Conservation (phyloP, 2,888 invertebrate species). For the Rutpela maculata region DNA sequence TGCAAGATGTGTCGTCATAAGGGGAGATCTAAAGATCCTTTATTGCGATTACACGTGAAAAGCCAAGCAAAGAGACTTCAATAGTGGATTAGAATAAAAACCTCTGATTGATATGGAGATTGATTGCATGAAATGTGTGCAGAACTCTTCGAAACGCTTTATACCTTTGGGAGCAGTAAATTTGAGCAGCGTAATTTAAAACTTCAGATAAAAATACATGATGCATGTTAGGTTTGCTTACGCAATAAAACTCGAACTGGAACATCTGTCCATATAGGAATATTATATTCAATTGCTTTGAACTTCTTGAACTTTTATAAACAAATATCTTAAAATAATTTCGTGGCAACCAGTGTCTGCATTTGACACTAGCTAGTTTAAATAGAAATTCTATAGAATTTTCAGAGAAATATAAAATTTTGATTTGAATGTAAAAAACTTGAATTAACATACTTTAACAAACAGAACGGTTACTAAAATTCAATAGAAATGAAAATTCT, state of each 20-base stretch:
- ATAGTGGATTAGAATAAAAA: conserved; percentile 57
- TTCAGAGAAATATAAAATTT: no score
- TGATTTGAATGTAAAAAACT: no score
- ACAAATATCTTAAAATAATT: background rate
- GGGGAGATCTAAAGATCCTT: conserved; percentile 50
- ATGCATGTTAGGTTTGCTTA: background rate
- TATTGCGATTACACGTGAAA: conserved; percentile 51
- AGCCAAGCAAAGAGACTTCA: conserved; percentile 57
- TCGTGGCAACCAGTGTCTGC: background rate
- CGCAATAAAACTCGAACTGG: conserved; percentile 4
- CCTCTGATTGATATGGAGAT: conserved; percentile 56
- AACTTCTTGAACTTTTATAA: background rate
- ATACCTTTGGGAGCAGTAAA: conserved; percentile 34
- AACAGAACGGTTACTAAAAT: no score
- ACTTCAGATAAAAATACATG: conserved; percentile 5
- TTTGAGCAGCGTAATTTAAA: conserved; percentile 31
- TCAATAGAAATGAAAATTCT: no score
- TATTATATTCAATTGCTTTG: background rate
- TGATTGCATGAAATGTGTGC: conserved; percentile 49
- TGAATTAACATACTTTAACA: no score
- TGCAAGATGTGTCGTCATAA: conserved; percentile 57
- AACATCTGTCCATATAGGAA: conserved; percentile 7
- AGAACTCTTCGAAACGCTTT: conserved; percentile 28
- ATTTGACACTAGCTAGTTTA: background rate
- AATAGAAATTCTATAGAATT: no score